A percentile compares a stretch with the other conserved stretches of the same genome.
These are phyloP conservation scores for Anodontia alba DNA, from an alignment of 2,888 invertebrate species.

Conservation along the genomic window DNA sequence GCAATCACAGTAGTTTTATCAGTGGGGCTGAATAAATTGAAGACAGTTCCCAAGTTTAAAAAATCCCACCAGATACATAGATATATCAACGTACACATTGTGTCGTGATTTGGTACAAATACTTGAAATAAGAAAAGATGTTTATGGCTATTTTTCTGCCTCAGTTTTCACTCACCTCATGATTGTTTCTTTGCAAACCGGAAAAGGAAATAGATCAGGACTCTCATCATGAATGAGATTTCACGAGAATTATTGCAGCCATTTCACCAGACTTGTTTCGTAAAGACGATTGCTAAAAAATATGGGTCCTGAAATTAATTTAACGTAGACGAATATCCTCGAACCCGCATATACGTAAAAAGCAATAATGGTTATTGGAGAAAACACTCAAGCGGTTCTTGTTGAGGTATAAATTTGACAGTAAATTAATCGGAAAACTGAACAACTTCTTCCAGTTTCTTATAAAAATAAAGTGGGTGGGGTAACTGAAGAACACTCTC, in stretches of 20 bases:
- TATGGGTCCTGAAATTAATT: conserved; percentile 15
- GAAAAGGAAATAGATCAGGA: too few species aligned
- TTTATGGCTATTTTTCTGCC: too few species aligned
- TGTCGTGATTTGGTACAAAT: too few species aligned
- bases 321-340: not conserved
- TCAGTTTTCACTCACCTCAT: too few species aligned
- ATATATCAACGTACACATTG: too few species aligned
- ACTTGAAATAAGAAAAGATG: too few species aligned
- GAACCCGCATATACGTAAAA: not conserved
- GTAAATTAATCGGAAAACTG: not conserved
- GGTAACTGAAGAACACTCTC: not conserved
- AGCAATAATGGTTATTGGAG: conserved; percentile 72
- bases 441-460: not conserved
- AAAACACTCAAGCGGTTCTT: conserved; percentile 74
- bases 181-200: too few species aligned
- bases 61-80: too few species aligned
- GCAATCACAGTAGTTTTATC: too few species aligned
- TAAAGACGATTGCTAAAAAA: not conserved
- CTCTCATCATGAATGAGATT: not conserved
- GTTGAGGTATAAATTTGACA: conserved; percentile 60
- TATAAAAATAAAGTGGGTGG: not conserved
- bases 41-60: too few species aligned
- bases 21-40: too few species aligned
- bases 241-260: not conserved
- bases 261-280: not conserved